phyloP scores from a whole-genome alignment of 2,888 invertebrate species.

The Habrosyne pyritoides region DNA sequence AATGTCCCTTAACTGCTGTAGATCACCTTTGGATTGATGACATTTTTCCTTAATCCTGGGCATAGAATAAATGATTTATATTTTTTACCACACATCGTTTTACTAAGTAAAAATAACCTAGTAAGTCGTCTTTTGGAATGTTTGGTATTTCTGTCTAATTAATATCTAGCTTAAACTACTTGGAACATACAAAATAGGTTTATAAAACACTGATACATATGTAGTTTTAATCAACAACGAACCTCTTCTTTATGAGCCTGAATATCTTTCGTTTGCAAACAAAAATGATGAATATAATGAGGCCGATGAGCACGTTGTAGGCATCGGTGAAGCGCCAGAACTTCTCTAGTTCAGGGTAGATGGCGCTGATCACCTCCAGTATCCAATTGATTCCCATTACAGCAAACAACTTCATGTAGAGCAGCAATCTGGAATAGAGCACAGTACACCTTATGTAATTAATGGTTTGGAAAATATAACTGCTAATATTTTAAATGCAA shows the following conservation, averaged over 20 bases:
- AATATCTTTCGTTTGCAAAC: constrained; percentile 88
- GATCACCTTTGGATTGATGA: constrained; percentile 33
- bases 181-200: constrained; percentile 8
- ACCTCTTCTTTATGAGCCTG: constrained; percentile 84
- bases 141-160: background rate
- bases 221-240: constrained; percentile 32
- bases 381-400: constrained; percentile 91
- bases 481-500: too few species aligned
- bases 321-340: constrained; percentile 86
- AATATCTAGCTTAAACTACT: too few species aligned
- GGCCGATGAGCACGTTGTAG: constrained; percentile 87
- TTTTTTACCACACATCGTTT: background rate
- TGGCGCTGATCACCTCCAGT: constrained; percentile 87
- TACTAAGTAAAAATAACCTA: background rate
- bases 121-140: background rate
- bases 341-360: constrained; percentile 70
- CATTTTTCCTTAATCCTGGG: constrained; percentile 58
- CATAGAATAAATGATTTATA: constrained; percentile 31
- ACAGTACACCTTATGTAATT: constrained; percentile 10
- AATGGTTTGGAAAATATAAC: background rate
- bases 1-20: constrained; percentile 34
- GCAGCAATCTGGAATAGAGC: constrained; percentile 81
- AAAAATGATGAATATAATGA: constrained; percentile 88
- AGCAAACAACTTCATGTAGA: constrained; percentile 87
- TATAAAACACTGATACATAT: constrained; percentile 11